These are phyloP conservation scores for Germaria angustata DNA, from an alignment of 2,888 invertebrate species.

Conservation along the genomic window DNA sequence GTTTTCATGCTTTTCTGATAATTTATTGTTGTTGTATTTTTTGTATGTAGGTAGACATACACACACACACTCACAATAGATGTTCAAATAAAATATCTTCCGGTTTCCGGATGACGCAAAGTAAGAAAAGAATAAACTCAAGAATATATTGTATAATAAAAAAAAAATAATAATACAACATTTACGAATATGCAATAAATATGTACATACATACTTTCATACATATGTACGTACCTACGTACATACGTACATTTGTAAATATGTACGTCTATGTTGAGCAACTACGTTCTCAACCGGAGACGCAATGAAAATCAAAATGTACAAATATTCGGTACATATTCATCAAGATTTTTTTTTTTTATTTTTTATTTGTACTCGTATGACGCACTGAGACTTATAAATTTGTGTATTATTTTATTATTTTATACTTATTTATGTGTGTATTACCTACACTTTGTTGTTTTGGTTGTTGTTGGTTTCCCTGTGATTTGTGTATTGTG, in stretches of 20 bases:
- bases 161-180: constrained; percentile 33
- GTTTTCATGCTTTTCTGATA: constrained; percentile 25
- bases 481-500: constrained; percentile 56
- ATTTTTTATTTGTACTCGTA: constrained; percentile 25
- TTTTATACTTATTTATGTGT: not conserved
- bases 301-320: constrained; percentile 44
- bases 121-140: constrained; percentile 33
- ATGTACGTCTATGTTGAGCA: not conserved
- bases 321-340: constrained; percentile 31
- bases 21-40: constrained; percentile 39
- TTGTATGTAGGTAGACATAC: not conserved
- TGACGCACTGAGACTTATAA: constrained; percentile 56
- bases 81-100: constrained; percentile 67
- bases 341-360: constrained; percentile 27
- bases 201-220: not conserved
- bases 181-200: constrained; percentile 47
- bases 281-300: constrained; percentile 37
- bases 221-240: not conserved
- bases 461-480: constrained; percentile 24
- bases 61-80: constrained; percentile 43
- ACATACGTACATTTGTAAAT: not conserved
- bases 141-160: not conserved
- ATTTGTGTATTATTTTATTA: constrained; percentile 39
- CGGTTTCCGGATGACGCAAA: constrained; percentile 64
- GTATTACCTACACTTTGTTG: constrained; percentile 6